Conservation (phyloP, 2,113 vertebrate species). For the Potamarius usumacintae region DNA sequence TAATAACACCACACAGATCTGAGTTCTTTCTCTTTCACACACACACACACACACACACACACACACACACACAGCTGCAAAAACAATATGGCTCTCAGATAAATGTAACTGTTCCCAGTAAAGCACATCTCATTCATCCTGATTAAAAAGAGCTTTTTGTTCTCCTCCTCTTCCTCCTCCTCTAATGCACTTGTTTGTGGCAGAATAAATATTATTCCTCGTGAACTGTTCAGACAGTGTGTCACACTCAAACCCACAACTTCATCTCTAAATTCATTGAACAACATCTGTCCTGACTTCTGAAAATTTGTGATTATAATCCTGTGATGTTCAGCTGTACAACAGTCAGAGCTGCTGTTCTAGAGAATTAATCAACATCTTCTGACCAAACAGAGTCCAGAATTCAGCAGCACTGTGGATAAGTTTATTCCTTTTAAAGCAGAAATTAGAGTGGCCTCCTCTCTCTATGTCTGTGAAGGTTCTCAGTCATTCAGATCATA, state of each 20-base stretch:
- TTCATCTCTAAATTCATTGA: neutral
- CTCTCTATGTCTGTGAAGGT: neutral
- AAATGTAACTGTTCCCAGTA: neutral
- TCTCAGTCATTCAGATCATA: too few relatives aligned
- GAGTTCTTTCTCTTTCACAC: neutral
- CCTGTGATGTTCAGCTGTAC: neutral
- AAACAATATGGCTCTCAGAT: neutral
- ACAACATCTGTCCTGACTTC: neutral
- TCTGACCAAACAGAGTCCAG: neutral
- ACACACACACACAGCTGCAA: neutral
- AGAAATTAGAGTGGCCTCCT: neutral
- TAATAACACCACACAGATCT: conserved; percentile 51
- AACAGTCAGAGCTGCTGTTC: neutral
- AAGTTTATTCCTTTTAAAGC: neutral
- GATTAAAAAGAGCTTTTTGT: neutral
- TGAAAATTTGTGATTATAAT: neutral
- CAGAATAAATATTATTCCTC: neutral
- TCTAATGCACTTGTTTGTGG: neutral
- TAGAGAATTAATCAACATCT: neutral
- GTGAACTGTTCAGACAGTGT: neutral
- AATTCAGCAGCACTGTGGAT: neutral
- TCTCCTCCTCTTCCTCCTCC: neutral
- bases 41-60: neutral
- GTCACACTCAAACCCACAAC: neutral
- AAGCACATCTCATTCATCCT: neutral